These are phyloP conservation scores for Romanogobio albipinnatus DNA, from an alignment of 2,113 vertebrate species.

Conservation along the genomic window DNA sequence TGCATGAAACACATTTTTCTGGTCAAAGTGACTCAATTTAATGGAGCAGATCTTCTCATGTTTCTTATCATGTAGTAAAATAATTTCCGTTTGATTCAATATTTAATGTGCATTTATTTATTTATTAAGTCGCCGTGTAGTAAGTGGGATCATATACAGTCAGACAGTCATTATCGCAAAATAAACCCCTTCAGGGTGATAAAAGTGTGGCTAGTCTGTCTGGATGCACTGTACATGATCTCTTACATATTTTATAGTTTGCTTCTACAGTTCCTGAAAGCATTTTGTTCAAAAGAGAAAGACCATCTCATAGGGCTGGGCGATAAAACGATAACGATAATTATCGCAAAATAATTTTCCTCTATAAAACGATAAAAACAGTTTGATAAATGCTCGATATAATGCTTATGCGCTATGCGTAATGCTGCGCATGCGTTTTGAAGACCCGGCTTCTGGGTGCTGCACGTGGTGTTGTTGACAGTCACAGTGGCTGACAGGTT, in stretches of 20 bases:
- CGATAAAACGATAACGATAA: too few species aligned
- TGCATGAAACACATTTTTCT: background rate
- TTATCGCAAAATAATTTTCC: too few species aligned
- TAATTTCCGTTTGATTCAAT: background rate
- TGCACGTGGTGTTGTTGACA: too few species aligned
- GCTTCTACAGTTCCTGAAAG: background rate
- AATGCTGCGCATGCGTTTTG: too few species aligned
- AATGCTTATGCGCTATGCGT: too few species aligned
- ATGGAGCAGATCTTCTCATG: background rate
- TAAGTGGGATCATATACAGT: background rate
- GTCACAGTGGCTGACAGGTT: too few species aligned
- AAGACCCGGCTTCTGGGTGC: too few species aligned
- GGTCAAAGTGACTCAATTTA: background rate
- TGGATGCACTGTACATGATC: constrained; percentile 6
- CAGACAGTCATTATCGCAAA: background rate
- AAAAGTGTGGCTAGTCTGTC: constrained; percentile 2
- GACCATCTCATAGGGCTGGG: too few species aligned
- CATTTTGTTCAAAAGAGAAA: constrained; percentile 11
- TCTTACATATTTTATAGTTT: background rate
- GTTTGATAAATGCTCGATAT: too few species aligned
- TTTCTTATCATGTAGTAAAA: background rate
- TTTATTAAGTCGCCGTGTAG: background rate
- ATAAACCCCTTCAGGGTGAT: background rate
- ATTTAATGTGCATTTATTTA: background rate
- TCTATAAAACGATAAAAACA: too few species aligned